A percentile compares a stretch with the other conserved stretches of the same genome.
Conservation (phyloP, 2,797 vertebrate genomes). For the Sardinella longiceps region DNA sequence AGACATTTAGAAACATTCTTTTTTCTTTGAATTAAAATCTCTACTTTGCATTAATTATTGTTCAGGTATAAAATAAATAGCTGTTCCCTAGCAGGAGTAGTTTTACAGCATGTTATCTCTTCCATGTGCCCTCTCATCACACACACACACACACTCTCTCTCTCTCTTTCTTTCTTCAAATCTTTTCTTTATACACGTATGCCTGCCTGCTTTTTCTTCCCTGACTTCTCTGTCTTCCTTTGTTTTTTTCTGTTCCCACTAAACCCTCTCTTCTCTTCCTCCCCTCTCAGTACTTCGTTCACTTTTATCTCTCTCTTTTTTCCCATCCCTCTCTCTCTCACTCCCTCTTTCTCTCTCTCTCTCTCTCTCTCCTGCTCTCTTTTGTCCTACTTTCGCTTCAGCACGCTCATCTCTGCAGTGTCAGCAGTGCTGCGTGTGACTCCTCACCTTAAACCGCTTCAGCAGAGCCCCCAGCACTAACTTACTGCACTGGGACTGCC, state of each 20-base stretch:
- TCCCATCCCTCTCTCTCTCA: not conserved
- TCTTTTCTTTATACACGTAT: not conserved
- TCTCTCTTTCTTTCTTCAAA: not conserved
- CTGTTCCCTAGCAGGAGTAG: not conserved
- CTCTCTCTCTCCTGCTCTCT: not conserved
- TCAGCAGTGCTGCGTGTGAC: conserved; percentile 28
- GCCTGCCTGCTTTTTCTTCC: not conserved
- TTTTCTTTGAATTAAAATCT: not conserved
- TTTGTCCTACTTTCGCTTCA: conserved; percentile 36
- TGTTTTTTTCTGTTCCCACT: not conserved
- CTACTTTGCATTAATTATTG: not conserved
- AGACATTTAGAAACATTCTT: not conserved
- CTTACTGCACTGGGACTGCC: not conserved
- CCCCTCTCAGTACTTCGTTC: not conserved
- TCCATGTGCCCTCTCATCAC: not conserved
- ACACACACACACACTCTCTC: no score
- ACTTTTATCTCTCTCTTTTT: not conserved
- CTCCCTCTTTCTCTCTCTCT: not conserved
- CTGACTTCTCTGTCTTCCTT: not conserved
- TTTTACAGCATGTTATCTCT: not conserved
- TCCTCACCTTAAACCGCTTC: conserved; percentile 21
- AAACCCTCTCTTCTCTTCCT: not conserved
- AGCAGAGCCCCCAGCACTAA: not conserved
- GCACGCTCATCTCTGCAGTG: conserved; percentile 24
- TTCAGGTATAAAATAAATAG: not conserved